A percentile compares a stretch with the other conserved stretches of the same genome.
phyloP scores from a whole-genome alignment of 2,797 vertebrate species.

The Anguilla megastoma region DNA sequence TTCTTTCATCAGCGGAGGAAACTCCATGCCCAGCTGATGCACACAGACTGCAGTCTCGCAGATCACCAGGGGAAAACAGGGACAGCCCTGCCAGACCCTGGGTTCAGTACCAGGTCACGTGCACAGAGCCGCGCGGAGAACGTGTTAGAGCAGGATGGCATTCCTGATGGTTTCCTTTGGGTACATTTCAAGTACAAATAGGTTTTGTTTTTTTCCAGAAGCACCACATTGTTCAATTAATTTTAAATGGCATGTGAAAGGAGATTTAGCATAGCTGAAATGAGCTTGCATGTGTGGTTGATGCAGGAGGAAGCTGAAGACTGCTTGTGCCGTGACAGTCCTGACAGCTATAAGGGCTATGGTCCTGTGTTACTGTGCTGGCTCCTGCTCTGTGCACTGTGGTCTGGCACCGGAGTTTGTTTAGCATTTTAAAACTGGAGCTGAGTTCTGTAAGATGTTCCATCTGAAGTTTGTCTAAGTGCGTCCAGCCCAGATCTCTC shows the following conservation, averaged over 20 bases:
- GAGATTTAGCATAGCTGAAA: not conserved
- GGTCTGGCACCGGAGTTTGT: conserved; percentile 33
- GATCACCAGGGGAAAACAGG: not conserved
- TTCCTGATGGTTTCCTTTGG: not conserved
- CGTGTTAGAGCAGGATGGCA: not conserved
- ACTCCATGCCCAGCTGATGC: not conserved
- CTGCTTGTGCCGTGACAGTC: conserved; percentile 61
- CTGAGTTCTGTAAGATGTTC: conserved; percentile 12
- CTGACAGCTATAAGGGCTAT: conserved; percentile 48
- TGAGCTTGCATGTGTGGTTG: not conserved
- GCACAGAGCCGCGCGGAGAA: not conserved
- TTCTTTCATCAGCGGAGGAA: too few species aligned
- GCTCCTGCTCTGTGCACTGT: not conserved
- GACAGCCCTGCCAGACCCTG: too few species aligned
- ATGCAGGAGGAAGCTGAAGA: conserved; percentile 38
- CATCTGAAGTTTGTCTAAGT: not conserved
- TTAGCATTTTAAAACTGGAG: not conserved
- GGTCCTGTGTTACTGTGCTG: not conserved
- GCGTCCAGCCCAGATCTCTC: not conserved
- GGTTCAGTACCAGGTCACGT: not conserved
- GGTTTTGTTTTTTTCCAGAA: not conserved
- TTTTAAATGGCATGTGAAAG: not conserved
- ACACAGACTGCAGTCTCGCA: not conserved
- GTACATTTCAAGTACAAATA: not conserved
- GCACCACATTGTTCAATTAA: not conserved